Conservation (phyloP, 2,888 invertebrate genomes). For the Lucinisca nassula region DNA sequence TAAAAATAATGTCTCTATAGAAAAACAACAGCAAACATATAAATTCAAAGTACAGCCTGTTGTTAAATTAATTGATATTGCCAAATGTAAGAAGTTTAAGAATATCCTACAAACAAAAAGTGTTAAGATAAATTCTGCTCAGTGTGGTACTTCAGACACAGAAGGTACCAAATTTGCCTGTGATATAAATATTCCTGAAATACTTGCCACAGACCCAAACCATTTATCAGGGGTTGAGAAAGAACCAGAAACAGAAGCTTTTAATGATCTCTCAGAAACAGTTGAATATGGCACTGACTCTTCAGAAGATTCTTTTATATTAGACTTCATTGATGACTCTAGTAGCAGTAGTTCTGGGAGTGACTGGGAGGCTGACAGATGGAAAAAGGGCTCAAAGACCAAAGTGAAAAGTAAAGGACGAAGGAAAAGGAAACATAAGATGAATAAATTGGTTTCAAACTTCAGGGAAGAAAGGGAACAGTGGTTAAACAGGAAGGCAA, state of each 20-base stretch:
- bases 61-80: neutral
- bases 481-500: constrained; percentile 25
- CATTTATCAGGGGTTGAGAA: neutral
- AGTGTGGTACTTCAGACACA: too few species aligned
- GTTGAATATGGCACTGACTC: constrained; percentile 14
- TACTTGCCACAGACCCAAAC: neutral
- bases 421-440: constrained; percentile 30
- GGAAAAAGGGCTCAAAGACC: neutral
- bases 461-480: constrained; percentile 41
- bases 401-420: constrained; percentile 18
- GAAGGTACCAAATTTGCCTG: neutral
- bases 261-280: constrained; percentile 9
- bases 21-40: neutral
- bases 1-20: neutral
- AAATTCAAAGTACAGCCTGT: neutral
- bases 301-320: neutral
- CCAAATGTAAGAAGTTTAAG: neutral
- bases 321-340: neutral
- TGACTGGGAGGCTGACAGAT: neutral
- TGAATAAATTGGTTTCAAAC: constrained; percentile 20
- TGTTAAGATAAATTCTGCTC: too few species aligned
- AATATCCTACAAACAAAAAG: too few species aligned
- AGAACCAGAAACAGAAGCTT: neutral
- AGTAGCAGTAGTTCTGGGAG: neutral
- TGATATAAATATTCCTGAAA: neutral